phyloP scores from a whole-genome alignment of 2,888 invertebrate genomes.

The Pristionchus japonicus region DNA sequence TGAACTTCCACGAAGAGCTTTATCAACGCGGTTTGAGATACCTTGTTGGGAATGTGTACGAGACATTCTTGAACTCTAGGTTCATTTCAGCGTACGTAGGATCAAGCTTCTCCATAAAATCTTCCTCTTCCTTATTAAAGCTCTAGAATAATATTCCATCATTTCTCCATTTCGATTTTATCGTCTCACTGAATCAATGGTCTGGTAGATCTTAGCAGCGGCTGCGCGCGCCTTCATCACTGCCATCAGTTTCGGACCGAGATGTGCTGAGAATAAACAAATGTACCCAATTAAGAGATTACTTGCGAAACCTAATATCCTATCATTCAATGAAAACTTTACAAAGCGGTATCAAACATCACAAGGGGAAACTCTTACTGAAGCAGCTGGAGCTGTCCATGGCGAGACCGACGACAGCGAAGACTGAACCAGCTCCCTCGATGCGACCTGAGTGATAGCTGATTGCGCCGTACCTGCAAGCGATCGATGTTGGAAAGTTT shows the following conservation, averaged over 20 bases:
- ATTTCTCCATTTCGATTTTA: neutral
- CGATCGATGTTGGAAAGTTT: neutral
- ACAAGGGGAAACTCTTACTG: too few relatives aligned
- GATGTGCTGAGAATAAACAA: neutral
- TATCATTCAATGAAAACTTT: too few relatives aligned
- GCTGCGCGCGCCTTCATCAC: slow-evolving; percentile 21
- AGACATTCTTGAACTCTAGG: neutral
- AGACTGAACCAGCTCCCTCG: neutral
- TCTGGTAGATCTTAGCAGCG: neutral
- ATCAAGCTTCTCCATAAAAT: neutral
- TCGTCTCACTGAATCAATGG: neutral
- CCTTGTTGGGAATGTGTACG: neutral
- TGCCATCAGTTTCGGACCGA: slow-evolving; percentile 25
- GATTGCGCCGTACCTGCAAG: neutral
- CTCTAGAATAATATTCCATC: neutral
- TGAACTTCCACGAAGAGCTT: too few relatives aligned
- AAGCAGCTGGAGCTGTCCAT: neutral
- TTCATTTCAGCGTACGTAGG: neutral
- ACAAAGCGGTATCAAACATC: too few relatives aligned
- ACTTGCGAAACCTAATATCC: neutral
- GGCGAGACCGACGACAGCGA: neutral
- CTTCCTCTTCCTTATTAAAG: neutral
- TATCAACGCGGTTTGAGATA: too few relatives aligned
- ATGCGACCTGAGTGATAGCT: slow-evolving; percentile 23
- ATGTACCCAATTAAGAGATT: too few relatives aligned